Evolutionary conservation across 2,113 vertebrate species (phyloP).

Genomic region (Protobothrops mucrosquamatus): DNA sequence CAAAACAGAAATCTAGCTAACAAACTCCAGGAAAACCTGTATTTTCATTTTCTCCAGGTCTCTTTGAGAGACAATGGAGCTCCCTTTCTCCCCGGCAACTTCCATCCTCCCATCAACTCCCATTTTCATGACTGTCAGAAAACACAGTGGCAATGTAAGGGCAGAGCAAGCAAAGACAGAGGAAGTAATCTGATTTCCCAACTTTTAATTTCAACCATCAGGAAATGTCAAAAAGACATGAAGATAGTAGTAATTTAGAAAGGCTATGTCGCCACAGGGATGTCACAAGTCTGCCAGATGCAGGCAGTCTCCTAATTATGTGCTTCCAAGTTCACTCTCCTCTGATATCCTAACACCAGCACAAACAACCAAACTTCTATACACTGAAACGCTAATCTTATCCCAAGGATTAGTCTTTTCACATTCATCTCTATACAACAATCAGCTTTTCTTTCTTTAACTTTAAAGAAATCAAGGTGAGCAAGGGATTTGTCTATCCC

Average conservation of each 20-base stretch:
- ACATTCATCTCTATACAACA: not conserved
- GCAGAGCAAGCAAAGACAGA: not conserved
- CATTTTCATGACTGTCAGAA: not conserved
- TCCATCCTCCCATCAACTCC: not conserved
- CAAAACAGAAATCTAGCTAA: not conserved
- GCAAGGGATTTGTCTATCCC: too few species aligned
- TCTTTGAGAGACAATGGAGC: not conserved
- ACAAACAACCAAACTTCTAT: not conserved
- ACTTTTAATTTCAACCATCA: slow-evolving; percentile 40
- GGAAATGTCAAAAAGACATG: slow-evolving; percentile 39
- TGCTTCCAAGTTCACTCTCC: slow-evolving; percentile 14
- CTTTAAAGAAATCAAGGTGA: not conserved
- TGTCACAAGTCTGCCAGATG: slow-evolving; percentile 4
- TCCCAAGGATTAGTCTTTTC: not conserved
- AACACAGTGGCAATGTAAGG: not conserved
- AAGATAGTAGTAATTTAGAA: slow-evolving; percentile 42
- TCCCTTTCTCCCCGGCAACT: not conserved
- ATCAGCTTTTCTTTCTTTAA: not conserved
- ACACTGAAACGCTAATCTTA: not conserved
- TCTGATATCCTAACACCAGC: not conserved
- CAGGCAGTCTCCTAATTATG: slow-evolving; percentile 5
- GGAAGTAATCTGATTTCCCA: not conserved
- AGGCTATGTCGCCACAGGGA: not conserved
- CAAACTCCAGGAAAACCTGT: not conserved
- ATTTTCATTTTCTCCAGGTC: not conserved